Percentiles rank a stretch among this genome's conserved stretches.
These are phyloP conservation scores for Villa cingulata DNA, from an alignment of 2,888 invertebrate genomes.

Conservation along the genomic window DNA sequence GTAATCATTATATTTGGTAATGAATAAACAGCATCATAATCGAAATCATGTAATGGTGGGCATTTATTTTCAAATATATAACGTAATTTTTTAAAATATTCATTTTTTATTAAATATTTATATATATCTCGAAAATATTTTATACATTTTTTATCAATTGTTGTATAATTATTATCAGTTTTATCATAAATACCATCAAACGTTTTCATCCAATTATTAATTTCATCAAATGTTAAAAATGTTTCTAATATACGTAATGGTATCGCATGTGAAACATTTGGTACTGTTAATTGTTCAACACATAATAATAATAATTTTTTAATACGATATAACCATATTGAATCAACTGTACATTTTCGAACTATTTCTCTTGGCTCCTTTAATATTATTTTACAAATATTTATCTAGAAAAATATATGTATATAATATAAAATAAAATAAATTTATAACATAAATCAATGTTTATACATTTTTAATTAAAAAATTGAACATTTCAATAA, in stretches of 20 bases:
- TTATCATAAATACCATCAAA: constrained; percentile 1
- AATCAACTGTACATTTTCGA: constrained; percentile 25
- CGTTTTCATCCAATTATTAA: constrained; percentile 32
- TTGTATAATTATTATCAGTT: neutral
- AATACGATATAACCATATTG: constrained; percentile 30
- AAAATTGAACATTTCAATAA: too few species aligned
- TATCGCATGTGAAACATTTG: constrained; percentile 43
- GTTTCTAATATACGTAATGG: constrained; percentile 67
- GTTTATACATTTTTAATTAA: too few species aligned
- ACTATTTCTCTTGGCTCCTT: constrained; percentile 29
- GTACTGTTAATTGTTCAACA: constrained; percentile 27
- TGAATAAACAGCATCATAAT: constrained; percentile 56
- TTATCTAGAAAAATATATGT: constrained; percentile 23
- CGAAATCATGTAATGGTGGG: constrained; percentile 56
- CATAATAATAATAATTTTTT: constrained; percentile 32
- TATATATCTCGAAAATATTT: constrained; percentile 29
- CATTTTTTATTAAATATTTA: constrained; percentile 27
- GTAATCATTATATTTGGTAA: constrained; percentile 62
- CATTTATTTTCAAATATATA: constrained; percentile 53
- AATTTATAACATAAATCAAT: too few species aligned
- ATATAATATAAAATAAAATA: too few species aligned
- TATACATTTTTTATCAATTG: constrained; percentile 15
- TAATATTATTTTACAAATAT: constrained; percentile 32
- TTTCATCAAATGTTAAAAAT: constrained; percentile 45
- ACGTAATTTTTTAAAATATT: constrained; percentile 60